Conservation (phyloP, 2,888 invertebrate species). For the Tetheella fluctuosa region DNA sequence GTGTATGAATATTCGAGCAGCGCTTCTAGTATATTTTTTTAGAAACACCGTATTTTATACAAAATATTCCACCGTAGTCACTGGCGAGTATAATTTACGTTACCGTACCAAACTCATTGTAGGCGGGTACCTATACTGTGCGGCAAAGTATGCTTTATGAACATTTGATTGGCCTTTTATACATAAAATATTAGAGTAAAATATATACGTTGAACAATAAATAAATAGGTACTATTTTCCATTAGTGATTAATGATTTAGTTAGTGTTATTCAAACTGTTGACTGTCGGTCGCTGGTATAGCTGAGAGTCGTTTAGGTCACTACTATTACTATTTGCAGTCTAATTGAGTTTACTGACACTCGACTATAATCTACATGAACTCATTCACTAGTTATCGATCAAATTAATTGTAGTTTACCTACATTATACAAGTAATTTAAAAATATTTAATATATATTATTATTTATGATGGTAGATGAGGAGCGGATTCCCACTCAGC, state of each 20-base stretch:
- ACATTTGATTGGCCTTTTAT: neutral
- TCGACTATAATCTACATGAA: neutral
- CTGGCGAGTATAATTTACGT: neutral
- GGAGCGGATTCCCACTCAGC: neutral
- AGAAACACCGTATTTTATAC: too few relatives aligned
- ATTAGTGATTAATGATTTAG: conserved; percentile 1
- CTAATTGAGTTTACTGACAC: neutral
- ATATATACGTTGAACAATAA: conserved; percentile 1
- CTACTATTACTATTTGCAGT: too few relatives aligned
- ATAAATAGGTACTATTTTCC: conserved; percentile 1
- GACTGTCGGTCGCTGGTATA: neutral
- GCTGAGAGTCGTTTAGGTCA: too few relatives aligned
- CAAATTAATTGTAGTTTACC: neutral
- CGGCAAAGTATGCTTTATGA: neutral
- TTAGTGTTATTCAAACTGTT: neutral
- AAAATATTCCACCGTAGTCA: too few relatives aligned
- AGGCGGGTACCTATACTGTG: too few relatives aligned
- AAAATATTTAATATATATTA: neutral
- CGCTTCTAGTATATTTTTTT: too few relatives aligned
- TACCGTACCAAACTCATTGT: too few relatives aligned
- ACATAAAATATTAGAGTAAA: neutral
- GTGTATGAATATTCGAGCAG: too few relatives aligned
- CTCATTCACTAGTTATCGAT: neutral
- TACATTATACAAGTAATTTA: neutral
- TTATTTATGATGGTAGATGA: neutral